phyloP scores from a whole-genome alignment of 1,140 invertebrate species.

The Caenorhabditis latens region DNA sequence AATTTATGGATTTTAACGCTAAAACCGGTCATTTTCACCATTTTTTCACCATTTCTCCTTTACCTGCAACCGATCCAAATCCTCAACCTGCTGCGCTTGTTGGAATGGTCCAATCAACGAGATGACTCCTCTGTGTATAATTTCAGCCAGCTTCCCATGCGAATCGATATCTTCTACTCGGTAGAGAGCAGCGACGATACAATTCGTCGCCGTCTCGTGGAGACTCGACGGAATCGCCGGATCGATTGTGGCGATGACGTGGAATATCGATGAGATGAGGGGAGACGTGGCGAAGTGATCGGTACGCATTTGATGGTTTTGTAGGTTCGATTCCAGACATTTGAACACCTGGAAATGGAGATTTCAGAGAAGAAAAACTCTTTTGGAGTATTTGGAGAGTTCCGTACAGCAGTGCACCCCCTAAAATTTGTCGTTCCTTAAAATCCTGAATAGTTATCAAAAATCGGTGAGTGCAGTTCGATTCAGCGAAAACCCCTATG shows the following conservation, averaged over 20 bases:
- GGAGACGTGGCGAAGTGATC: neutral
- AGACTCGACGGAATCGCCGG: slow-evolving; percentile 82
- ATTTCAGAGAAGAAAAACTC: no score
- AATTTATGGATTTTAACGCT: slow-evolving; percentile 65
- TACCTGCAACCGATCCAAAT: slow-evolving; percentile 83
- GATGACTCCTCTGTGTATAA: slow-evolving; percentile 87
- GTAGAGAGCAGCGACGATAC: slow-evolving; percentile 85
- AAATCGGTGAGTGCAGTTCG: no score
- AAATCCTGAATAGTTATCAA: no score
- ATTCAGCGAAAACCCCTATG: no score
- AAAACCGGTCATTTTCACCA: slow-evolving; percentile 75
- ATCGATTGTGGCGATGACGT: slow-evolving; percentile 13
- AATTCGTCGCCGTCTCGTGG: slow-evolving; percentile 91
- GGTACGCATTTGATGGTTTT: slow-evolving; percentile 12
- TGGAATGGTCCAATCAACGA: slow-evolving; percentile 89
- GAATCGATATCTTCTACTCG: slow-evolving; percentile 82
- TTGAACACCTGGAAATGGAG: slow-evolving; percentile 18
- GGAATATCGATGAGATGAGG: neutral
- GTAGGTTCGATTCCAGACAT: slow-evolving; percentile 35
- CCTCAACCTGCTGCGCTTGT: slow-evolving; percentile 90
- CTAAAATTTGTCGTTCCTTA: no score
- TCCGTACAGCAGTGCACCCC: no score
- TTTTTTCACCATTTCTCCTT: neutral
- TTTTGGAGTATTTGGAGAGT: no score
- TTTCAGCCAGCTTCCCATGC: slow-evolving; percentile 83